Evolutionary conservation across 2,797 vertebrate species (phyloP).

Genomic region (Loris lydekkerianus): DNA sequence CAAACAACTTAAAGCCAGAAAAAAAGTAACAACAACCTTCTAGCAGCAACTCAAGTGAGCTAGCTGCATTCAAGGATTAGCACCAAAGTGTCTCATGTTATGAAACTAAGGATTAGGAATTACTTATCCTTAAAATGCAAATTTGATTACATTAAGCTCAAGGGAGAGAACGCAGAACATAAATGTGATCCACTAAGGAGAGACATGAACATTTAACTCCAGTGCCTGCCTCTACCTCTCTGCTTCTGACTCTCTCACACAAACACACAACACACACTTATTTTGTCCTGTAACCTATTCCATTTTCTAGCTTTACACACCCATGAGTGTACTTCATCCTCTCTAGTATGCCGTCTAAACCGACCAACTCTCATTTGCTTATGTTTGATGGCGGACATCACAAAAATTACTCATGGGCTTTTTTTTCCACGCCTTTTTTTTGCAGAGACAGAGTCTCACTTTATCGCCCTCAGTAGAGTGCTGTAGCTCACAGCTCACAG

Average conservation of each 20-base stretch:
- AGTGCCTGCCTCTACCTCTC: no score
- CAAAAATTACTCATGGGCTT: no score
- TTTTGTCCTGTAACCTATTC: constrained; percentile 7
- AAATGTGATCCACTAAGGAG: constrained; percentile 44
- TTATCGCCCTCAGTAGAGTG: no score
- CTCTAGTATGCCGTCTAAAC: constrained; percentile 19
- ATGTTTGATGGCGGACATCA: no score
- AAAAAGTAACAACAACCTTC: background rate
- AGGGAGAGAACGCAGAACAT: background rate
- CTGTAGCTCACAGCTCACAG: no score
- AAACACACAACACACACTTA: background rate
- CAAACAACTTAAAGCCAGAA: background rate
- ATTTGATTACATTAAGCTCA: background rate
- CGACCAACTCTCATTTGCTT: background rate
- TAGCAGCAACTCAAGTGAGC: background rate
- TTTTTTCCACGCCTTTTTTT: no score
- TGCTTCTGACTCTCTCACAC: background rate
- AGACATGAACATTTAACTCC: background rate
- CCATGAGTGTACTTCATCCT: background rate
- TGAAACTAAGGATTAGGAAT: background rate
- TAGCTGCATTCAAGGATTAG: background rate
- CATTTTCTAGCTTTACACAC: constrained; percentile 40
- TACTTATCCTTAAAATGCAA: constrained; percentile 24
- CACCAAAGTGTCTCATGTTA: background rate
- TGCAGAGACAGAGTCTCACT: no score